Evolutionary conservation across 2,888 invertebrate species (phyloP), one percentile per base, ranked within the genome.

Genomic region (Neuroscelio doddi): DNA sequence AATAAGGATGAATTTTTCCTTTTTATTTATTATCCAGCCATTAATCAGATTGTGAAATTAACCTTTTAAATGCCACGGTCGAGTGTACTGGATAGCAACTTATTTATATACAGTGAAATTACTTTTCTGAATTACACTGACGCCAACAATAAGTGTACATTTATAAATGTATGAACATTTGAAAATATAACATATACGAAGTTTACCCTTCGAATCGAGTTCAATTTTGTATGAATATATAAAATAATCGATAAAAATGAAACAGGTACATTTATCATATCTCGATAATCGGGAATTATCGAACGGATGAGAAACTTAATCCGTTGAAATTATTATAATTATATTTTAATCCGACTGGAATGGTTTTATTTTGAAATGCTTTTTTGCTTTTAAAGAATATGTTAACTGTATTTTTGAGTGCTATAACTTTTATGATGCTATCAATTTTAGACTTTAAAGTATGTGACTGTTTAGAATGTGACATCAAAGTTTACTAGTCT

Each of bases 11-110:
- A 42, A 56, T 56, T 56, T 47, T 55, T 47, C 46, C 44, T 46
- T 47, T 47, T 56, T 56, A 56, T 56, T 56, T 56, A 56, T 56
- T 42, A 56, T 56, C 56, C 56, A 49, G 38, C 36, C 57, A 44
- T 57, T 57, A 57, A 57, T 57, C 49, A 57, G 49, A 57, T 57
- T 57, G 57, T 44, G 57, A 57, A 57, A 57, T 57, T 57, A 50
- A 57, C 57, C 57, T 57, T 57, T 57, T 15, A 57, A 57, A 57
- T 57, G 49, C 44, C 57, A 57, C 57, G 49, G 49, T 57, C 57
- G 56, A 41, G 41, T 27, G 49, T 50, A 42, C 49, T 26, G 26
- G 27, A 44, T 36, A 21, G 44, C 24, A 49, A 14, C 57, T 57
- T 57, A 50, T 57, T 57, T 57, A 50, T 41, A 41, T 41, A 44